phyloP scores from a whole-genome alignment of 2,888 invertebrate species.

The Drosophila meridionalis region DNA sequence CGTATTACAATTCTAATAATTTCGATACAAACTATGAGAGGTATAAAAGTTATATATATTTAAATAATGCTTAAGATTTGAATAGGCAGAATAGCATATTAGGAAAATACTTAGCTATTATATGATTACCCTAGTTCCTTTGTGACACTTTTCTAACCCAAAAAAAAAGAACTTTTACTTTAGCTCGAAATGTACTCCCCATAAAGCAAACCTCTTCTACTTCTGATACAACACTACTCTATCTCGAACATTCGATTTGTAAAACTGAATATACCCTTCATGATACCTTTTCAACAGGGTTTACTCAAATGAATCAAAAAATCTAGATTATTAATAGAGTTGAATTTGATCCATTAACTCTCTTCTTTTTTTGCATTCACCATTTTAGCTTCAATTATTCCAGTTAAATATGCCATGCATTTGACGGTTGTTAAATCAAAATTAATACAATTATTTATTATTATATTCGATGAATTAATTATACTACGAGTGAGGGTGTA shows the following conservation, averaged over 20 bases:
- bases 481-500: not conserved
- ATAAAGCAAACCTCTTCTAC: not conserved
- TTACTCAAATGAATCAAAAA: not conserved
- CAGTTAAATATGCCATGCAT: not conserved
- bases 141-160: too few relatives aligned
- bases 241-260: not conserved
- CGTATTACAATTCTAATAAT: constrained; percentile 90
- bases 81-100: too few relatives aligned
- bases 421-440: constrained; percentile 1
- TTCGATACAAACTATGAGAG: constrained; percentile 91
- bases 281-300: not conserved
- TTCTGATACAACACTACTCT: not conserved
- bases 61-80: too few relatives aligned
- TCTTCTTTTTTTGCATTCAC: not conserved
- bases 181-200: too few relatives aligned
- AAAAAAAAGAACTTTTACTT: too few relatives aligned
- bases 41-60: constrained; percentile 86
- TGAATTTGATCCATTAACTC: not conserved
- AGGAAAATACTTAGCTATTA: too few relatives aligned
- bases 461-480: constrained; percentile 23
- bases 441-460: not conserved
- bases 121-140: too few relatives aligned
- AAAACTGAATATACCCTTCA: too few relatives aligned
- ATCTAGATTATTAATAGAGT: not conserved
- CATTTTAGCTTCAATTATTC: not conserved